Percentiles rank a stretch among this genome's conserved stretches.
Evolutionary conservation across 2,797 vertebrate species (phyloP).

Genomic region (Galagoides demidoff): DNA sequence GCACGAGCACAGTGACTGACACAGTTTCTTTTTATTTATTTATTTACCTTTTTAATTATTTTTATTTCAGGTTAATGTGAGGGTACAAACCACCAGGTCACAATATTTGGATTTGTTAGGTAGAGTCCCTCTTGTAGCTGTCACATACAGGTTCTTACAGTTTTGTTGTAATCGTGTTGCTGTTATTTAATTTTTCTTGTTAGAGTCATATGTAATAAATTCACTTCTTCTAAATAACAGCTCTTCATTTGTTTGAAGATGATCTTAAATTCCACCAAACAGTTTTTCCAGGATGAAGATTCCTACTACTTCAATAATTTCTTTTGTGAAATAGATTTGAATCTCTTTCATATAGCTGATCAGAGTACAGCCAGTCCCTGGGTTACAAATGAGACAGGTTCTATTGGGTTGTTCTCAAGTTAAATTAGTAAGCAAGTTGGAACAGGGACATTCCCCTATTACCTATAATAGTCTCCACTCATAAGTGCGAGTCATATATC

Average conservation of each 20-base stretch:
- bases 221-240: not conserved
- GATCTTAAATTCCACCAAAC: not conserved
- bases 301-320: not conserved
- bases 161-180: not conserved
- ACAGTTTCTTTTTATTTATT: no score
- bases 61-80: no score
- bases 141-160: not conserved
- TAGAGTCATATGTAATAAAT: not conserved
- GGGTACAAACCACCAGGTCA: no score
- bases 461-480: no score
- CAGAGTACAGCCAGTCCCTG: not conserved
- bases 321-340: not conserved
- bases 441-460: no score
- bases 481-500: no score
- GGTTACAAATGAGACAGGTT: no score
- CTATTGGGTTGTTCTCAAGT: no score
- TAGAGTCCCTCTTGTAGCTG: no score
- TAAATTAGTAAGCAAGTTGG: no score
- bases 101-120: no score
- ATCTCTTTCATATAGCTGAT: not conserved
- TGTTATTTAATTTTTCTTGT: conserved; percentile 22
- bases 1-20: not conserved
- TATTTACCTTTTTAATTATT: no score
- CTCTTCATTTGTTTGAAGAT: not conserved
- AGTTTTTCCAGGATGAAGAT: not conserved